A percentile compares a stretch with the other conserved stretches of the same genome.
phyloP scores from a whole-genome alignment of 2,888 invertebrate species.

The Apomyelois bistriatella region DNA sequence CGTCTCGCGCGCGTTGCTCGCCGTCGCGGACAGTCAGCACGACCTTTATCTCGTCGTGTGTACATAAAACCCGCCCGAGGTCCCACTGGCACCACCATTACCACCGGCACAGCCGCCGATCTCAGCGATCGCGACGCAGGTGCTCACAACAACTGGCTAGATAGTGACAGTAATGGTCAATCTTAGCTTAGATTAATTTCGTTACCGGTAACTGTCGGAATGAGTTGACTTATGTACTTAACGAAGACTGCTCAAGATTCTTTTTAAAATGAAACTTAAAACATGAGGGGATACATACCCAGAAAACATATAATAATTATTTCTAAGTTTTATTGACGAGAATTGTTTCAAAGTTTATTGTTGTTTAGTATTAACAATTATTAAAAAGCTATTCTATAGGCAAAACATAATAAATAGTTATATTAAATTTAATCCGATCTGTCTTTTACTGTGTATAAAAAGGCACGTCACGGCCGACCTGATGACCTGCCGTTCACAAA shows the following conservation, averaged over 20 bases:
- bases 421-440: no score
- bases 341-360: no score
- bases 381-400: no score
- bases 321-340: no score
- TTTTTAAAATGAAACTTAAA: not conserved
- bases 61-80: slow-evolving; percentile 36
- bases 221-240: slow-evolving; percentile 10
- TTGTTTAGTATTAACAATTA: no score
- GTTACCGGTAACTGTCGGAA: slow-evolving; percentile 22
- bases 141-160: slow-evolving; percentile 14
- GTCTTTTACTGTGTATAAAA: no score
- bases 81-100: slow-evolving; percentile 32
- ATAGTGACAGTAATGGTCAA: not conserved
- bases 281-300: no score
- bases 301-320: no score
- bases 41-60: slow-evolving; percentile 47
- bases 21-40: slow-evolving; percentile 35
- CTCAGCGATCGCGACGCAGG: slow-evolving; percentile 13
- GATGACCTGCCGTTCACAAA: no score
- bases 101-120: slow-evolving; percentile 23
- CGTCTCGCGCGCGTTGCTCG: slow-evolving; percentile 41
- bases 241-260: slow-evolving; percentile 1
- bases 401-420: no score
- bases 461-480: no score
- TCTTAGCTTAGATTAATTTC: not conserved